phyloP scores from a whole-genome alignment of 2,888 invertebrate genomes.

The Tipula unca region DNA sequence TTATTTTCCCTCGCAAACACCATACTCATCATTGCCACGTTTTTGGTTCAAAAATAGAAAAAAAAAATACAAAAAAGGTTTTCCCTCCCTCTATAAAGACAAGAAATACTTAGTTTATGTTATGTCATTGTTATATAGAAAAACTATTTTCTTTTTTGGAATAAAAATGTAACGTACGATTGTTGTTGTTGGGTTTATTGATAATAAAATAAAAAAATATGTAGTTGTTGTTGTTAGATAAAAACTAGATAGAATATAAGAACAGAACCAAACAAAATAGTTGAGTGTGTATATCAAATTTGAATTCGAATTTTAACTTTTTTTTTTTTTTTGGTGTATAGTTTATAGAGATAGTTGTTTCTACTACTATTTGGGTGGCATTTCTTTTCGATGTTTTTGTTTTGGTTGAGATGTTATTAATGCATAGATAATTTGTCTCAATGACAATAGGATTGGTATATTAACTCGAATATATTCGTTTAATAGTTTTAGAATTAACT shows the following conservation, averaged over 20 bases:
- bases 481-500: not conserved
- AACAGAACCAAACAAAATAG: not conserved
- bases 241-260: not conserved
- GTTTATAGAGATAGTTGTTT: not conserved
- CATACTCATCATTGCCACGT: not conserved
- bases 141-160: not conserved
- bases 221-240: not conserved
- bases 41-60: not conserved
- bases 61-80: not conserved
- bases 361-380: not conserved
- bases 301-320: not conserved
- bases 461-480: not conserved
- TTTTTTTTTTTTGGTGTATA: too few species aligned
- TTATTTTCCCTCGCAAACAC: not conserved
- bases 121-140: not conserved
- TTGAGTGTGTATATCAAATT: not conserved
- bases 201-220: not conserved
- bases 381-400: not conserved
- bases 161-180: not conserved
- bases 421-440: conserved; percentile 8
- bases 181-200: not conserved
- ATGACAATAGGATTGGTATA: not conserved
- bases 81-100: not conserved
- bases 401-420: not conserved
- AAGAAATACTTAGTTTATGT: not conserved